Conservation (phyloP, 2,113 vertebrate genomes). For the Equus quagga region DNA sequence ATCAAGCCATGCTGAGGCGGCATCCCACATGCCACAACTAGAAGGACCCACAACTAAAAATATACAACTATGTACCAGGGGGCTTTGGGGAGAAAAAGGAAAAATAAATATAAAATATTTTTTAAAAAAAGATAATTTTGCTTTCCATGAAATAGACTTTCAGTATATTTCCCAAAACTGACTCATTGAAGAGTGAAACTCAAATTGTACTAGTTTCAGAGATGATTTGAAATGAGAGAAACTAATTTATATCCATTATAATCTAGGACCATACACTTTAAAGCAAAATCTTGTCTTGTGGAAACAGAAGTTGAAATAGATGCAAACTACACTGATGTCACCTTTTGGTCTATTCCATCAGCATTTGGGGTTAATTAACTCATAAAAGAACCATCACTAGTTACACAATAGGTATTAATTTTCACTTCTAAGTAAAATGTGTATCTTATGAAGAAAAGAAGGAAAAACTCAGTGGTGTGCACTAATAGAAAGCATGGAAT, state of each 20-base stretch:
- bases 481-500: neutral
- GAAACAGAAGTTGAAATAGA: slow-evolving; percentile 34
- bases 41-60: too few relatives aligned
- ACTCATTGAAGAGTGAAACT: neutral
- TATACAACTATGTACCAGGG: too few relatives aligned
- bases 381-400: slow-evolving; percentile 38
- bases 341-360: slow-evolving; percentile 6
- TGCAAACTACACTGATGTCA: neutral
- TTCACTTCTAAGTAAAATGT: slow-evolving; percentile 28
- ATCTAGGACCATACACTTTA: neutral
- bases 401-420: slow-evolving; percentile 37
- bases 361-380: slow-evolving; percentile 40
- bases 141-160: slow-evolving; percentile 23
- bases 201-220: neutral
- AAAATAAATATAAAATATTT: neutral
- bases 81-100: neutral
- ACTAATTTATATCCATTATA: slow-evolving; percentile 25
- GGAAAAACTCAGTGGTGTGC: slow-evolving; percentile 9
- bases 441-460: slow-evolving; percentile 22
- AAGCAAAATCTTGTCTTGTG: slow-evolving; percentile 5
- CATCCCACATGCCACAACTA: too few relatives aligned
- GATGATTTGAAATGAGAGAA: slow-evolving; percentile 41
- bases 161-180: slow-evolving; percentile 33
- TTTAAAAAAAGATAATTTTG: neutral
- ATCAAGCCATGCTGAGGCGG: too few relatives aligned